Percentiles rank a stretch among this genome's conserved stretches.
phyloP scores from a whole-genome alignment of 1,140 invertebrate genomes.

The Batillaria attramentaria region DNA sequence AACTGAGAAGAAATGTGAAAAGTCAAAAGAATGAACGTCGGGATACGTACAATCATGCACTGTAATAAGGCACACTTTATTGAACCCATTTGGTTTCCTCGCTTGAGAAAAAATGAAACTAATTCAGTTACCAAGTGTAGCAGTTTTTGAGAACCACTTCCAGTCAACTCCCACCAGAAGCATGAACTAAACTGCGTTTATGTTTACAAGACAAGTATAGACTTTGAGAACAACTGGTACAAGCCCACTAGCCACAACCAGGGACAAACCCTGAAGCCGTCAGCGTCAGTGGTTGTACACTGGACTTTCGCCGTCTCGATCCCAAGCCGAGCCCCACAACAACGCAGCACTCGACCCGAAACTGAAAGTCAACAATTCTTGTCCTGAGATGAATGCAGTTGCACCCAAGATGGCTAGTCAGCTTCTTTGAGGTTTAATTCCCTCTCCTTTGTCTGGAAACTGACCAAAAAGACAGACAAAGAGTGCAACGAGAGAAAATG shows the following conservation, averaged over 20 bases:
- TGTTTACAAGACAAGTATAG: background rate
- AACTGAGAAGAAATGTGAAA: too few relatives aligned
- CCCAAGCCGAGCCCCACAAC: background rate
- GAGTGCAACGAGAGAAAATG: conserved; percentile 5
- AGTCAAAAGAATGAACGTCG: too few relatives aligned
- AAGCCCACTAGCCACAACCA: background rate
- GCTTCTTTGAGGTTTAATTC: background rate
- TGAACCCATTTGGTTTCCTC: too few relatives aligned
- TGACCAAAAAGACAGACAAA: conserved; percentile 4
- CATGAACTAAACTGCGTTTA: too few relatives aligned
- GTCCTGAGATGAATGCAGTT: background rate
- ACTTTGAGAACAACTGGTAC: background rate
- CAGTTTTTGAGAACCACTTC: too few relatives aligned
- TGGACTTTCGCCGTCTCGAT: background rate
- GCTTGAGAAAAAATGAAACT: too few relatives aligned
- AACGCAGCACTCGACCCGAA: background rate
- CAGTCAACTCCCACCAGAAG: too few relatives aligned
- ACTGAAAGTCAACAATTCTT: background rate
- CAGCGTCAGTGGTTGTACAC: background rate
- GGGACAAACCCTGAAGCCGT: conserved; percentile 1
- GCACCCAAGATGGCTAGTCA: background rate
- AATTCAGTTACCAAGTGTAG: too few relatives aligned
- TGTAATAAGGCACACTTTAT: too few relatives aligned
- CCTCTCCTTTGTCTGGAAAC: conserved; percentile 16
- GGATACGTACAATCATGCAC: too few relatives aligned